Conservation (phyloP, 2,113 vertebrate genomes). For the Naja naja region DNA sequence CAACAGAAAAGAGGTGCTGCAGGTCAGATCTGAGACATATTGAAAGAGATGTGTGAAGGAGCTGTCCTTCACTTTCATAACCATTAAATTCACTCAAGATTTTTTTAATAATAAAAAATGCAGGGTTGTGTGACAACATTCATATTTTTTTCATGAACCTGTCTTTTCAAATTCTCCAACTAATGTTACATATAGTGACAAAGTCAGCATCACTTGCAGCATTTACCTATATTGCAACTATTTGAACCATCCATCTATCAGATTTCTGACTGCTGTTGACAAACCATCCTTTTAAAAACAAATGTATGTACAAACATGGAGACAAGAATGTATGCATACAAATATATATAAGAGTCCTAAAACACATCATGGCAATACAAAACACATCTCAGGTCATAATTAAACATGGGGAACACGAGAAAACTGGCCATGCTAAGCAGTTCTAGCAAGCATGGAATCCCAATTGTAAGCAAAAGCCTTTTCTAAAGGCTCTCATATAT, state of each 20-base stretch:
- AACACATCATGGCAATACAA: neutral
- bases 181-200: slow-evolving; percentile 60
- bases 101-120: slow-evolving; percentile 71
- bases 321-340: neutral
- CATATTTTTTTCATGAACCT: slow-evolving; percentile 70
- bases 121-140: slow-evolving; percentile 67
- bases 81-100: slow-evolving; percentile 64
- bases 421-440: neutral
- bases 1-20: slow-evolving; percentile 50
- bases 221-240: slow-evolving; percentile 59
- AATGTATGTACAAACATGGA: slow-evolving; percentile 10
- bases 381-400: neutral
- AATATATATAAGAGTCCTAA: neutral
- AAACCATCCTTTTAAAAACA: slow-evolving; percentile 22
- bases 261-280: slow-evolving; percentile 3
- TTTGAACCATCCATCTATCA: slow-evolving; percentile 31
- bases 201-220: slow-evolving; percentile 55
- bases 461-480: neutral
- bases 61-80: slow-evolving; percentile 60
- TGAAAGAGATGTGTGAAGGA: slow-evolving; percentile 56
- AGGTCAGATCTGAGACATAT: slow-evolving; percentile 60
- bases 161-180: slow-evolving; percentile 64
- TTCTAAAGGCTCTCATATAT: neutral
- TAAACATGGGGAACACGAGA: neutral
- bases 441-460: neutral